Percentiles rank a stretch among this genome's conserved stretches.
Conservation (phyloP, 2,888 invertebrate species). For the Limnephilus lunatus region DNA sequence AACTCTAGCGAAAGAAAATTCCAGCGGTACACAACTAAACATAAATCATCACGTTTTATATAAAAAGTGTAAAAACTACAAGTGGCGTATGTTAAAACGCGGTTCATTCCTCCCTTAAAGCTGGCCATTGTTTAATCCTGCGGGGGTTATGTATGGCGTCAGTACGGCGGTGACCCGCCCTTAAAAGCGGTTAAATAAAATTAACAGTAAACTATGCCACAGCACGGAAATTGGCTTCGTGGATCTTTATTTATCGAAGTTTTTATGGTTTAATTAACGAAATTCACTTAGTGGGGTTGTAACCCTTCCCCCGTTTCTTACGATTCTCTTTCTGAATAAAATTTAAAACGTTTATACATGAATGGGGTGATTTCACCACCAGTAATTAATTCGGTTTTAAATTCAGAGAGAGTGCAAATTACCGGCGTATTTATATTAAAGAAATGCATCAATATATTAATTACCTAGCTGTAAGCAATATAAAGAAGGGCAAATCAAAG, state of each 20-base stretch:
- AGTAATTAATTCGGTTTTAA: conserved; percentile 51
- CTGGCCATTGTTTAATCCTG: conserved; percentile 15
- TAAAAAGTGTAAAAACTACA: background rate
- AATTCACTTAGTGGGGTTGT: conserved; percentile 75
- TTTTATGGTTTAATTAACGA: conserved; percentile 80
- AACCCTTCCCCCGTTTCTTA: background rate
- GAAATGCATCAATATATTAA: too few species aligned
- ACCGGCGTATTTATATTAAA: background rate
- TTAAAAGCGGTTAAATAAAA: conserved; percentile 68
- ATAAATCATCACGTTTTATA: background rate
- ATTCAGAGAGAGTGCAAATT: conserved; percentile 14
- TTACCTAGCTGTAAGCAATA: too few species aligned
- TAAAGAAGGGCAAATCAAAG: too few species aligned
- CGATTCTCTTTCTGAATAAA: conserved; percentile 50
- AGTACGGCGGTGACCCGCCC: conserved; percentile 39
- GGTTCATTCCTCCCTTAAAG: background rate
- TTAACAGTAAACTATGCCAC: conserved; percentile 77
- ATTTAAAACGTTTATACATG: conserved; percentile 49
- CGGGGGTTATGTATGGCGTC: conserved; percentile 23
- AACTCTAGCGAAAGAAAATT: too few species aligned
- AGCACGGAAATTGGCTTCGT: conserved; percentile 76
- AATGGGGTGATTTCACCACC: conserved; percentile 55
- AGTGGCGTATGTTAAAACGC: background rate
- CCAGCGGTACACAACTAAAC: background rate
- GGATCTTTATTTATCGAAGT: conserved; percentile 79